phyloP scores from a whole-genome alignment of 2,797 vertebrate genomes.

The Anableps anableps region DNA sequence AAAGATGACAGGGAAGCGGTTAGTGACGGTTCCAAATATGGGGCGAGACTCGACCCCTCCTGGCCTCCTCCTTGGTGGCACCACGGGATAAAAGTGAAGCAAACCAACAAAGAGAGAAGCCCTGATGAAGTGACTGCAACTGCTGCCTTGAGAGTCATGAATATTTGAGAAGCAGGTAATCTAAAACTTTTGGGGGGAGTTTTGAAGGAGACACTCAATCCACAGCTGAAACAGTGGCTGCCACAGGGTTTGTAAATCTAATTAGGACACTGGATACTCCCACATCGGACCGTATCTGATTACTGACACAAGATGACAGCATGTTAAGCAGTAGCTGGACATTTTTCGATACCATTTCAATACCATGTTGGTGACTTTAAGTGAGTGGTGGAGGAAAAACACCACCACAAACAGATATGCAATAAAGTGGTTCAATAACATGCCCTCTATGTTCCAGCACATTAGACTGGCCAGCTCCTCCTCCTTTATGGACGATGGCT shows the following conservation, averaged over 20 bases:
- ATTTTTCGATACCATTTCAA: constrained; percentile 39
- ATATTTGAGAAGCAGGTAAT: constrained; percentile 81
- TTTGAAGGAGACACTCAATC: constrained; percentile 82
- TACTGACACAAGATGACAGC: constrained; percentile 67
- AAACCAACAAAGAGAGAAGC: neutral
- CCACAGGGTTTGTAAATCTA: constrained; percentile 81
- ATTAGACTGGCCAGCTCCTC: neutral
- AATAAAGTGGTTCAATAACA: neutral
- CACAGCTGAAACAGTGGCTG: constrained; percentile 69
- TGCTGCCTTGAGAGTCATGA: constrained; percentile 73
- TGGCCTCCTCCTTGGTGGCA: neutral
- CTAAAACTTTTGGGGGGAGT: constrained; percentile 77
- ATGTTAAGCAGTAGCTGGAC: constrained; percentile 54
- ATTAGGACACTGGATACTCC: constrained; percentile 80
- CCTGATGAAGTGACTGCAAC: constrained; percentile 50
- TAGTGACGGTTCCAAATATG: neutral
- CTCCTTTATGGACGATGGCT: constrained; percentile 43
- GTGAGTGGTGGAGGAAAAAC: neutral
- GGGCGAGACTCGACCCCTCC: neutral
- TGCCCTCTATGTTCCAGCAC: neutral
- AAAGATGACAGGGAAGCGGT: neutral
- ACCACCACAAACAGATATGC: neutral
- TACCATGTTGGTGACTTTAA: constrained; percentile 10
- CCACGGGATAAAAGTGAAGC: neutral
- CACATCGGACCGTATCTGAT: constrained; percentile 68